Evolutionary conservation across 2,113 vertebrate genomes (phyloP).

Genomic region (Rattus norvegicus): GRCr8 NC_086036.1:82693501-82694000

Average conservation of each 20-base stretch:
- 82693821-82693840: background rate
- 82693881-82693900: background rate
- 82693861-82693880: background rate
- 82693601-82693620: background rate
- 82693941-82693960: constrained; percentile 45
- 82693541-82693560: too few relatives aligned
- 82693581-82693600: background rate
- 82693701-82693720: background rate
- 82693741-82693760: background rate
- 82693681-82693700: background rate
- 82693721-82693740: background rate
- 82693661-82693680: background rate
- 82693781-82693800: background rate
- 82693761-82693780: background rate
- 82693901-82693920: background rate
- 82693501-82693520: too few relatives aligned
- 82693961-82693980: background rate
- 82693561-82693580: too few relatives aligned
- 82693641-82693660: background rate
- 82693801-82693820: background rate
- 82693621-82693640: background rate
- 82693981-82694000: background rate
- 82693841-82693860: background rate
- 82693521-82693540: too few relatives aligned
- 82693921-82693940: background rate